Base-by-base conservation (phyloP, 2,888 invertebrate species). In the Notocelia uddmanniana region DNA sequence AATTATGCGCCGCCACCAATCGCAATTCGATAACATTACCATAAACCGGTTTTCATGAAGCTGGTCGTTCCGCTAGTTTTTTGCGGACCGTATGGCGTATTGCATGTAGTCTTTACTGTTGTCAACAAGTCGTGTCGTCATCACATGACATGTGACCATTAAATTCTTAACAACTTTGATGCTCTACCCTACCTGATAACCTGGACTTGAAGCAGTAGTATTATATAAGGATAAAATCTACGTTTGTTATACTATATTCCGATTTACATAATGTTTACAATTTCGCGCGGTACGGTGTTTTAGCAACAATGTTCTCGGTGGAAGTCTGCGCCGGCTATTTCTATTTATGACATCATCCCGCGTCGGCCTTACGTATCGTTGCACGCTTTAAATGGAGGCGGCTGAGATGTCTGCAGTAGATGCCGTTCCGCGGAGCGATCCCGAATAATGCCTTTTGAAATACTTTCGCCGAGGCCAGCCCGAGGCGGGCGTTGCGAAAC, bases 331-430 rank as follows among this genome's bases (percentile, higher is more conserved):
- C 85, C 82, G 89, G 88, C 94, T 94, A 94, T 94, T 94, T 94
- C 93, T 92, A 92, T 92, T 90, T 89, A 93, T 94, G 94, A 94
- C 94, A 94, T 94, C 94, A 94, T 90, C 89, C 85, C 85, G 90
- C 88, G 89, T 90, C 90, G 89, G 90, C 89, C 90, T 94, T 93
- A 93, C 93, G 94, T 94, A 93, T 92, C 93, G 93, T 88, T 91
- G 93, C 93, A 91, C 91, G 92, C 94, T 94, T 94, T 94, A 94
- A 94, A 94, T 94, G 94, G 94, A 91, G 88, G 86, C 89, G 90
- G 85, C 87, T 88, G 88, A 91, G 91, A 92, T 89, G 91, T 90
- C 90, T 93, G 90, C 90, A 91, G 89, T 88, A 86, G 89, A 90
- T 88, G 91, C 86, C 91, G 93, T 92, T 93, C 92, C 92, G 91